These are phyloP conservation scores for Paedocypris micromegethes DNA, from an alignment of 2,797 vertebrate species.

Conservation along the genomic window DNA sequence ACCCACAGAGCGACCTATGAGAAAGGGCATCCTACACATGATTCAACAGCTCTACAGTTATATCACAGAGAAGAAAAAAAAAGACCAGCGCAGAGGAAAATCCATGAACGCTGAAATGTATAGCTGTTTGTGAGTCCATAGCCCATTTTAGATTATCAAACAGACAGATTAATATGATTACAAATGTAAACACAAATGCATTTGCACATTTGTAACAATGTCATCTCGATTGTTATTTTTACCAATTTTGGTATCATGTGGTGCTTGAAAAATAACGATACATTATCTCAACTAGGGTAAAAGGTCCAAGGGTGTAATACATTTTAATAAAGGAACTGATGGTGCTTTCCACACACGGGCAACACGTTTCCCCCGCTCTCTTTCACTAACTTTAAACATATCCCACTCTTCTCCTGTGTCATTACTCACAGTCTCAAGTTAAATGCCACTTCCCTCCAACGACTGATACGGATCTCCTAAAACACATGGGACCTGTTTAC, in stretches of 20 bases:
- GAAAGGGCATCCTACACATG: constrained; percentile 12
- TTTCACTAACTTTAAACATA: constrained; percentile 59
- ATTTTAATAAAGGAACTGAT: constrained; percentile 30
- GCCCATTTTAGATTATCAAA: constrained; percentile 18
- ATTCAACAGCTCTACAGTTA: constrained; percentile 27
- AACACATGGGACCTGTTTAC: constrained; percentile 69
- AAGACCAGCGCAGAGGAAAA: constrained; percentile 13
- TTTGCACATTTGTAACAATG: constrained; percentile 14
- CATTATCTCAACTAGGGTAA: background rate
- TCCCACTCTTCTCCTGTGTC: constrained; percentile 66
- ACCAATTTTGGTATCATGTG: constrained; percentile 9
- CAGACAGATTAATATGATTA: constrained; percentile 11
- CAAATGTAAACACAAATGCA: constrained; percentile 8
- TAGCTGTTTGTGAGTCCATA: background rate
- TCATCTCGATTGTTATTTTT: too few relatives aligned
- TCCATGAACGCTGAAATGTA: constrained; percentile 21
- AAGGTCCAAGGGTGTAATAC: constrained; percentile 24
- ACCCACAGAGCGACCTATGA: constrained; percentile 21
- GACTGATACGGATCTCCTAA: constrained; percentile 66
- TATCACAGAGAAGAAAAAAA: constrained; percentile 19
- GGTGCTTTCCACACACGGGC: constrained; percentile 49
- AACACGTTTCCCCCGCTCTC: constrained; percentile 46
- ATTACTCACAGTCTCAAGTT: constrained; percentile 53
- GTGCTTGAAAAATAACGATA: constrained; percentile 5
- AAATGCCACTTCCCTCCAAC: constrained; percentile 67